Conservation (phyloP, 2,888 invertebrate species). For the Torymus auratus region DNA sequence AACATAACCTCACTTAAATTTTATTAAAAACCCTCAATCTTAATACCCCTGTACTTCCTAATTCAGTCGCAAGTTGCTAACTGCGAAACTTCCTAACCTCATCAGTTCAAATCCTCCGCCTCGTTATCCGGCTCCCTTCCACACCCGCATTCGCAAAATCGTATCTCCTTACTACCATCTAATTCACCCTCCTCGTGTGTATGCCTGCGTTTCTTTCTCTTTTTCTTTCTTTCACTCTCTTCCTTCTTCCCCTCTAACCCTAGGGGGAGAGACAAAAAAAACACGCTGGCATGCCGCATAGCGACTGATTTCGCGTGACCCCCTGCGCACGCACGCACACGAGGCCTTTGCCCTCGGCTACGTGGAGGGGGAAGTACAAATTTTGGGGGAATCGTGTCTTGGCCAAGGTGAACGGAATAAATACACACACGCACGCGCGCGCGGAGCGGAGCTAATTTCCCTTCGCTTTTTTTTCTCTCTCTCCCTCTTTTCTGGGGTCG, state of each 20-base stretch:
- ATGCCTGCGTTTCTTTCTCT: too few relatives aligned
- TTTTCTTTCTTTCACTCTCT: too few relatives aligned
- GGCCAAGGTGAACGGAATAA: too few relatives aligned
- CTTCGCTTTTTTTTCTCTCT: too few relatives aligned
- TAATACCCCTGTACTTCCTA: background rate
- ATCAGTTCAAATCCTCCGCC: constrained; percentile 3
- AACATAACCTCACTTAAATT: too few relatives aligned
- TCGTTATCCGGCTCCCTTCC: constrained; percentile 5
- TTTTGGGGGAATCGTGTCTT: too few relatives aligned
- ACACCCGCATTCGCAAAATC: constrained; percentile 12
- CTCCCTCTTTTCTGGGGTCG: too few relatives aligned
- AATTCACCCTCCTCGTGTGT: background rate
- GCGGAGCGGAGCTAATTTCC: too few relatives aligned
- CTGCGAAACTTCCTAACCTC: background rate
- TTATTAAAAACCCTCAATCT: background rate
- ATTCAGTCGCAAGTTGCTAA: background rate
- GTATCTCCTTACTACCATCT: constrained; percentile 1
- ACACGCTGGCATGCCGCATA: background rate
- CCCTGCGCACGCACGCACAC: constrained; percentile 7
- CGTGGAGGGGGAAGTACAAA: too few relatives aligned
- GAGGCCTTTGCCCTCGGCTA: constrained; percentile 19
- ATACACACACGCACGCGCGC: too few relatives aligned
- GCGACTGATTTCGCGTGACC: constrained; percentile 8
- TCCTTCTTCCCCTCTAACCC: too few relatives aligned
- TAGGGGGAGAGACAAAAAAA: background rate